phyloP scores from a whole-genome alignment of 2,797 vertebrate species.

The Odontamblyopus rebecca region DNA sequence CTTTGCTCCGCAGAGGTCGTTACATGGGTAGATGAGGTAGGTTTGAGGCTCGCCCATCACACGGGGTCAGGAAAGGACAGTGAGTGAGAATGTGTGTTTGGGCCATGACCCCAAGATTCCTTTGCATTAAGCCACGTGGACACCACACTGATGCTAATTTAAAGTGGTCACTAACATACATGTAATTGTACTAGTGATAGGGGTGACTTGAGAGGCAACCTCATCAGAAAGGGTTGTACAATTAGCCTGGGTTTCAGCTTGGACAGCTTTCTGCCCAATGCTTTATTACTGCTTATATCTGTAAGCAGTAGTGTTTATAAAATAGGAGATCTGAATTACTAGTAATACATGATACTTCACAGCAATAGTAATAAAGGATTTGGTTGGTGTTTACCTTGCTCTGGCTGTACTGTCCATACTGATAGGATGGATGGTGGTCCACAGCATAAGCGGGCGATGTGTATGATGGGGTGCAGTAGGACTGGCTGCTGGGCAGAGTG shows the following conservation, averaged over 20 bases:
- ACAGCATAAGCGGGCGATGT: slow-evolving; percentile 91
- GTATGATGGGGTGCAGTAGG: slow-evolving; percentile 95
- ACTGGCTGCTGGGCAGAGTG: slow-evolving; percentile 88
- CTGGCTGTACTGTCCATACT: slow-evolving; percentile 97
- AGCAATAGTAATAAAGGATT: not conserved
- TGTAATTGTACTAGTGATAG: slow-evolving; percentile 54
- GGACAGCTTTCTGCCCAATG: slow-evolving; percentile 11
- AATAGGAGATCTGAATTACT: not conserved
- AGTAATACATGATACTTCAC: no score
- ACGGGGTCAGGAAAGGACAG: slow-evolving; percentile 73
- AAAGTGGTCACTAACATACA: slow-evolving; percentile 48
- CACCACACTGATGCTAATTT: slow-evolving; percentile 63
- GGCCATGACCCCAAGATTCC: slow-evolving; percentile 32
- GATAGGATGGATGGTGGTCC: slow-evolving; percentile 95
- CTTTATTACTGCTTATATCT: not conserved
- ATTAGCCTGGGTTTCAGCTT: slow-evolving; percentile 51
- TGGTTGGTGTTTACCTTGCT: slow-evolving; percentile 82
- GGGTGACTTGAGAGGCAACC: slow-evolving; percentile 62
- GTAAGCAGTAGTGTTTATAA: not conserved
- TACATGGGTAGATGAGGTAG: slow-evolving; percentile 77
- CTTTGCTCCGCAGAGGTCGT: slow-evolving; percentile 77
- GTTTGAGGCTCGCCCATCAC: slow-evolving; percentile 75
- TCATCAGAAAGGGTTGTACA: slow-evolving; percentile 63
- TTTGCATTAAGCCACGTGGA: slow-evolving; percentile 45
- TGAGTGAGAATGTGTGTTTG: slow-evolving; percentile 40